Evolutionary conservation across 2,888 invertebrate species (phyloP).

Genomic region (Rotaria socialis): DNA sequence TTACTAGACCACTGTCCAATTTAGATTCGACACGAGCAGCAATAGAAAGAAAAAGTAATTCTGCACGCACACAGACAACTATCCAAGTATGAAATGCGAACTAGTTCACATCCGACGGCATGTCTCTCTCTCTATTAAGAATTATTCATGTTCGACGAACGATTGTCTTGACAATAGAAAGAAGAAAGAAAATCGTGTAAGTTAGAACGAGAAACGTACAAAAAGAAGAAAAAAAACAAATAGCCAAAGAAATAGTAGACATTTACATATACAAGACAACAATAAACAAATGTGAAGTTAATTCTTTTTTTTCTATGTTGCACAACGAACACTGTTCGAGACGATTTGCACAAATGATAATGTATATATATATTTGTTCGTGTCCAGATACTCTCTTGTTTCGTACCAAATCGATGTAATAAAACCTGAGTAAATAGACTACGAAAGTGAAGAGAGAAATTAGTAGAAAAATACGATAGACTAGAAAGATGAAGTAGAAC

Average conservation of each 20-base stretch:
- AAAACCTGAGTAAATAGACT: neutral
- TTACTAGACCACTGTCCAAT: conserved; percentile 10
- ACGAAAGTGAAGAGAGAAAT: neutral
- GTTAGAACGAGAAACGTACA: neutral
- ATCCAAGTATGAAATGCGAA: neutral
- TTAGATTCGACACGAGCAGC: neutral
- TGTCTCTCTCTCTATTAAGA: neutral
- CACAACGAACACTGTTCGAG: conserved; percentile 18
- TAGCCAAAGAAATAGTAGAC: neutral
- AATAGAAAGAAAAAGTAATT: neutral
- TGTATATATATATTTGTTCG: neutral
- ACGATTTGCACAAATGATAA: conserved; percentile 13
- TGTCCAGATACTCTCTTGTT: conserved; percentile 2
- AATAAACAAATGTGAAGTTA: neutral
- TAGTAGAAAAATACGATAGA: conserved; percentile 26
- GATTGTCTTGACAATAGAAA: conserved; percentile 19
- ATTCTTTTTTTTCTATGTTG: neutral
- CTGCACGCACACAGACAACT: neutral
- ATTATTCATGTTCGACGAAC: neutral
- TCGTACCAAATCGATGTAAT: neutral
- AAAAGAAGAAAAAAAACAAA: conserved; percentile 14
- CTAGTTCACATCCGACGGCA: neutral
- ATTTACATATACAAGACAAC: neutral
- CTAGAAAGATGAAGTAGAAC: conserved; percentile 18
- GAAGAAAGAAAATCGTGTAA: neutral